phyloP scores from a whole-genome alignment of 2,888 invertebrate species.

The Cheilosia variabilis region DNA sequence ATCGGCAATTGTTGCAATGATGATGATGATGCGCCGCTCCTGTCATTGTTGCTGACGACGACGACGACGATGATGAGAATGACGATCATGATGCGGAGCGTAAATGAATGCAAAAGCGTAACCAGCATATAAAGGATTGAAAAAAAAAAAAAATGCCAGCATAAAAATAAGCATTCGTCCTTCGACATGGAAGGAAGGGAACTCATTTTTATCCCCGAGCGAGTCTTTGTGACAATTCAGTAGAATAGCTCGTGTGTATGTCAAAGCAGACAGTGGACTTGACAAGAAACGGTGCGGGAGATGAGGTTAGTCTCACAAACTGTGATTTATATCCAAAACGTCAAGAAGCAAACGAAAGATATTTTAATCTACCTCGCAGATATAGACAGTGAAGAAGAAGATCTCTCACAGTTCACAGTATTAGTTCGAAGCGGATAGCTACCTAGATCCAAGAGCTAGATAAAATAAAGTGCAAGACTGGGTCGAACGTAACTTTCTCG shows the following conservation, averaged over 20 bases:
- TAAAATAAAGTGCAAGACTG: no score
- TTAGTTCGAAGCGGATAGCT: no score
- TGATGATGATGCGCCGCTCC: constrained; percentile 32
- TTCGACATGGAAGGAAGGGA: constrained; percentile 8
- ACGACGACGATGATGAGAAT: neutral
- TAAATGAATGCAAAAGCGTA: constrained; percentile 42
- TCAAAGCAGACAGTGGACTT: neutral
- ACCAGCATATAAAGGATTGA: constrained; percentile 12
- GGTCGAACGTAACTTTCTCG: no score
- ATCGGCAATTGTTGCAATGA: constrained; percentile 47
- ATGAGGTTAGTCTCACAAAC: neutral
- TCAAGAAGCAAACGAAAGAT: no score
- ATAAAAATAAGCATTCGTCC: constrained; percentile 35
- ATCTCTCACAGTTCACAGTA: no score
- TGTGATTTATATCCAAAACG: neutral
- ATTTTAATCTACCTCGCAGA: no score
- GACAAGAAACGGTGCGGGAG: neutral
- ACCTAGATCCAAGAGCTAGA: no score
- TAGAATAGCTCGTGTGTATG: neutral
- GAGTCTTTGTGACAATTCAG: constrained; percentile 16
- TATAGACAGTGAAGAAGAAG: no score
- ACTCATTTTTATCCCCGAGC: constrained; percentile 13
- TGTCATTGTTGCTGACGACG: constrained; percentile 5
- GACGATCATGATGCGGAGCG: constrained; percentile 23
- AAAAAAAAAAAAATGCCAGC: neutral